Base-by-base conservation (phyloP, 2,797 vertebrate species). In the Neoniphon sammara region DNA sequence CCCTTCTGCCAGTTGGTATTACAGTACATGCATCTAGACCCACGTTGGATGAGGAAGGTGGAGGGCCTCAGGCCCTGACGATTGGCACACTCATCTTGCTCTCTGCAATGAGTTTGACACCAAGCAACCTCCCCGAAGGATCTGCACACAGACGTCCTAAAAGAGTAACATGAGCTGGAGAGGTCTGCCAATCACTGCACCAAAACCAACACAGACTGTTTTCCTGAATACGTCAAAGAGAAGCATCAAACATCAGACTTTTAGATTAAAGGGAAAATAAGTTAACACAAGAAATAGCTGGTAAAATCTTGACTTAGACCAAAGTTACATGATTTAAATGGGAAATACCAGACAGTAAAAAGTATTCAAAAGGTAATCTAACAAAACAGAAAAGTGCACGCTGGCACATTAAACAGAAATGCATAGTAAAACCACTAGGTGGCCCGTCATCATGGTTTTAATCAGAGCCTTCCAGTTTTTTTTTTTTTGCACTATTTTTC, bases 1-100 rank as follows among this genome's bases (percentile, higher is more conserved):
- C 88, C 85, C 90, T 91, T 88, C 75, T 90, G 86, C 87, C 85
- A 85, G 83, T 84, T 82, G 86, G 68, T 80, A 84, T 88, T 93
- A 83, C 64, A 81, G 75, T 78, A 72, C 77, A 78, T 64, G 31
- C 61, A 73, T 71, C 75, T 46, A 70, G 58, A 81, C 63, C 31
- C 60, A 66, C 68, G 78, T 70, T 74, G 70, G 56, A 85, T 74
- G 75, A 70, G 39, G 53, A 75, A 72, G 70, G 78, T 63, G 66
- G 67, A 73, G 25, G 27, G 78, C 70, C 70, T 64, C 61, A 18
- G 74, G 76, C 75, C 66, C 77, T 70, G 69, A 60, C 70, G 65
- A 76, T 70, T 79, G 78, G 60, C 66, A 85, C 75, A 59, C 72
- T 86, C 65, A 69, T 80, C 82, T 57, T 50, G 72, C 55, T 75